Percentiles rank a stretch among this genome's conserved stretches.
Evolutionary conservation across 2,113 vertebrate genomes (phyloP).

Genomic region (Rousettus leschenaultii): DNA sequence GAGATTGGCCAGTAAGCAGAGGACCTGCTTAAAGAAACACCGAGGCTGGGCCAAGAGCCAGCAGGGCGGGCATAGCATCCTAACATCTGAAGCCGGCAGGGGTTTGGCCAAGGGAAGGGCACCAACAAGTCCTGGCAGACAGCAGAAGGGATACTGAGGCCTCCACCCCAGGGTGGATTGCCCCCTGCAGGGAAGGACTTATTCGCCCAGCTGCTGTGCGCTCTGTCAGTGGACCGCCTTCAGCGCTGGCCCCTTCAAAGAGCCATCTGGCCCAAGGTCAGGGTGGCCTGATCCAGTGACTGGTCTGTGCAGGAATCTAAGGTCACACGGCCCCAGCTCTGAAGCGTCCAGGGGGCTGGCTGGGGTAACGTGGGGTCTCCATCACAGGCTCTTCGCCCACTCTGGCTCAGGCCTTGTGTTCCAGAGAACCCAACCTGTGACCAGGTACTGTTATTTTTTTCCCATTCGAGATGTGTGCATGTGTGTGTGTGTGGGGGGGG

Average conservation of each 20-base stretch:
- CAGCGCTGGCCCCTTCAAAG: neutral
- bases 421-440: neutral
- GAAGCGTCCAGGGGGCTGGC: neutral
- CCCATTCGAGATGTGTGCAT: neutral
- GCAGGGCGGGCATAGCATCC: neutral
- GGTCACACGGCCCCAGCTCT: neutral
- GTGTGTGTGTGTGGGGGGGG: neutral
- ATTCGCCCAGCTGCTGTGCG: neutral
- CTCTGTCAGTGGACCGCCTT: fast-evolving
- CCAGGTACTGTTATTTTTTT: neutral
- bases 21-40: neutral
- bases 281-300: too few species aligned
- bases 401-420: neutral
- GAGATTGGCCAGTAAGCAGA: neutral
- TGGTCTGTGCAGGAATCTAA: neutral
- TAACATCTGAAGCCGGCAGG: neutral
- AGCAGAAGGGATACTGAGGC: neutral
- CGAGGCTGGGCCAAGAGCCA: neutral
- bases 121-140: neutral
- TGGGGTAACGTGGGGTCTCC: neutral
- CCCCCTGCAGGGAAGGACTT: neutral
- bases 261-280: neutral
- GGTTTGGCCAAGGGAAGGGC: neutral
- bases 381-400: neutral
- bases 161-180: neutral